A percentile compares a stretch with the other conserved stretches of the same genome.
Evolutionary conservation across 2,888 invertebrate genomes (phyloP).

Genomic region (Sepiola atlantica): DNA sequence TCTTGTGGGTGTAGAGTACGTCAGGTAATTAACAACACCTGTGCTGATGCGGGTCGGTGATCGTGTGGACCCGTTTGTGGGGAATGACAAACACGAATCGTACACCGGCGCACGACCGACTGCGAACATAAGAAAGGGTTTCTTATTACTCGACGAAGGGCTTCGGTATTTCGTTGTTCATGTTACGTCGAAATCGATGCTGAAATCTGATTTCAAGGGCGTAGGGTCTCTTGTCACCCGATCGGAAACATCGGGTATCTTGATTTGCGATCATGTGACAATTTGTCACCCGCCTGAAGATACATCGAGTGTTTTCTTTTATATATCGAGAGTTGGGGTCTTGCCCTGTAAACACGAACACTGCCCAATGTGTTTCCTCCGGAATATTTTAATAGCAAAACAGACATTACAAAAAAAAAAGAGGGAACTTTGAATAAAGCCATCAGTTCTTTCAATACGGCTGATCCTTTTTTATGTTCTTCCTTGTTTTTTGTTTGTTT

Average conservation of each 20-base stretch:
- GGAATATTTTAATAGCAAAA: background rate
- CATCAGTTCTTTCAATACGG: too few relatives aligned
- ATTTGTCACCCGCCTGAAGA: conserved; percentile 21
- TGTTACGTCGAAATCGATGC: background rate
- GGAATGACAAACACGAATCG: background rate
- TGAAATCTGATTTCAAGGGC: background rate
- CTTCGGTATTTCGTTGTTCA: background rate
- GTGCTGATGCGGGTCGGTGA: background rate
- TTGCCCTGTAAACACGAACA: background rate
- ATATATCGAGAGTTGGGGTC: background rate
- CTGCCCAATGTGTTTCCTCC: background rate
- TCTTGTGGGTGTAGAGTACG: background rate
- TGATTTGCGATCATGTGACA: background rate
- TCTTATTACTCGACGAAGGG: too few relatives aligned
- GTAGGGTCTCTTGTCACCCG: conserved; percentile 2
- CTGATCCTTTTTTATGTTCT: too few relatives aligned
- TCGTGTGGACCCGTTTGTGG: background rate
- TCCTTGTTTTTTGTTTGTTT: too few relatives aligned
- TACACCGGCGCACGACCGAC: background rate
- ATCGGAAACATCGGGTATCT: background rate
- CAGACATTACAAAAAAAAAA: background rate
- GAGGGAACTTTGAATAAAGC: too few relatives aligned
- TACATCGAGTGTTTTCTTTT: background rate
- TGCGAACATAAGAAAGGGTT: background rate
- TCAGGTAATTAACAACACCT: background rate